Evolutionary conservation across 2,113 vertebrate genomes (phyloP).

Genomic region (Redunca redunca): DNA sequence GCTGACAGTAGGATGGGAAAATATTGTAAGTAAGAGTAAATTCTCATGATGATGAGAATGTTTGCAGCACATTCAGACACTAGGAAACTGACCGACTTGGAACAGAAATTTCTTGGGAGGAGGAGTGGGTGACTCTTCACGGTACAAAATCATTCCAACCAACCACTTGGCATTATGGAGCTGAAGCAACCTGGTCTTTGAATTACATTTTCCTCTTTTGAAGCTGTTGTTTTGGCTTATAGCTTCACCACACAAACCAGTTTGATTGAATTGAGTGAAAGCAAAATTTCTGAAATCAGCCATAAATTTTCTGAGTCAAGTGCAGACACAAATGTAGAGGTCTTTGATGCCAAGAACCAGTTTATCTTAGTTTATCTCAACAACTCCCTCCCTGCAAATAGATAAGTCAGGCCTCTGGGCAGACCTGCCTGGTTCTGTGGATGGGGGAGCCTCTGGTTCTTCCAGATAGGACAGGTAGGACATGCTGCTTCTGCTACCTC

Average conservation of each 20-base stretch:
- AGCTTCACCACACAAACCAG: not conserved
- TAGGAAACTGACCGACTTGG: not conserved
- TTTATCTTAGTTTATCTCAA: not conserved
- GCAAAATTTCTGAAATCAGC: not conserved
- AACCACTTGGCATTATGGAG: not conserved
- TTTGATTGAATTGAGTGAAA: constrained; percentile 22
- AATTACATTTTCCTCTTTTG: not conserved
- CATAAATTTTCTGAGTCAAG: constrained; percentile 4
- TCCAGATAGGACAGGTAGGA: not conserved
- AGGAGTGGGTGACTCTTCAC: not conserved
- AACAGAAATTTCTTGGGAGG: not conserved
- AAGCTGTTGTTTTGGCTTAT: not conserved
- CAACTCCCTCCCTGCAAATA: not conserved
- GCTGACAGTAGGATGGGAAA: not conserved
- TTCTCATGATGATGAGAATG: not conserved
- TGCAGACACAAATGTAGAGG: not conserved
- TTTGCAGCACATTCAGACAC: not conserved
- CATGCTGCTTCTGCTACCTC: not conserved
- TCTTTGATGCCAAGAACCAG: not conserved
- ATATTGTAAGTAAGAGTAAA: not conserved
- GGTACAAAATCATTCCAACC: not conserved
- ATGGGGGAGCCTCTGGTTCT: not conserved
- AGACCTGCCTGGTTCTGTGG: not conserved
- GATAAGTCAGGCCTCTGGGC: not conserved
- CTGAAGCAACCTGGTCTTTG: not conserved